Evolutionary conservation across 2,797 vertebrate genomes (phyloP), one percentile per base, ranked within the genome.

Genomic region (Amblyopsis hoosieri): DNA sequence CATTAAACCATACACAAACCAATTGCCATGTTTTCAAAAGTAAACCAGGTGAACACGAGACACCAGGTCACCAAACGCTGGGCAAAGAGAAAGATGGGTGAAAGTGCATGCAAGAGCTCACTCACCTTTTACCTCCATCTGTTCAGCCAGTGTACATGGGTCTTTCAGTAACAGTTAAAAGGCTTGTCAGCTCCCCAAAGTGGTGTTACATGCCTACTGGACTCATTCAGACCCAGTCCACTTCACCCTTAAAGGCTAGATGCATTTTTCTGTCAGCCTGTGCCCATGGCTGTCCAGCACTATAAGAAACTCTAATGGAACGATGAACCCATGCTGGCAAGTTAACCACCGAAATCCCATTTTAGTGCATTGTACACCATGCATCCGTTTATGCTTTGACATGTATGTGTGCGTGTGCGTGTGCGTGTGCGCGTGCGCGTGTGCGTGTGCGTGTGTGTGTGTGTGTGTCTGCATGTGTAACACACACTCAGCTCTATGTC

Each of bases 121-220:
- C 23, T 29, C 53, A 54, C 58, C 50, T 58, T 58, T 58, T 47
- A 37, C 53, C 53, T 37, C 33, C 23, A 2, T n/a, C 53, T 12
- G 33, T 54, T 29, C 33, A n/a, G 29, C 71, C 12, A 45, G 14
- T 17, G 56, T 29, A 9, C 15, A 23, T 17, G 12, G 2, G 11
- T 63, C 4, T 42, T 55, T 49, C 14, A 23, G 46, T 50, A 45
- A 15, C 12, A 61, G 72, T 66, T 68, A 13, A 52, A 19, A 14
- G 66, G 64, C 33, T 62, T n/a, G 57, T 60, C 5, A 4, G 47
- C 66, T 75, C 70, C 59, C 45, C 64, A 71, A 72, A 57, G 60
- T 15, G 2, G 58, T 75, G 53, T 79, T 52, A 46, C 57, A 74
- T 76, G 86, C 87, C 84, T 86, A 85, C 69, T 62, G 67, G 71